A percentile compares a stretch with the other conserved stretches of the same genome.
Conservation (phyloP, 2,797 vertebrate genomes). For the Fistularia commersonii region DNA sequence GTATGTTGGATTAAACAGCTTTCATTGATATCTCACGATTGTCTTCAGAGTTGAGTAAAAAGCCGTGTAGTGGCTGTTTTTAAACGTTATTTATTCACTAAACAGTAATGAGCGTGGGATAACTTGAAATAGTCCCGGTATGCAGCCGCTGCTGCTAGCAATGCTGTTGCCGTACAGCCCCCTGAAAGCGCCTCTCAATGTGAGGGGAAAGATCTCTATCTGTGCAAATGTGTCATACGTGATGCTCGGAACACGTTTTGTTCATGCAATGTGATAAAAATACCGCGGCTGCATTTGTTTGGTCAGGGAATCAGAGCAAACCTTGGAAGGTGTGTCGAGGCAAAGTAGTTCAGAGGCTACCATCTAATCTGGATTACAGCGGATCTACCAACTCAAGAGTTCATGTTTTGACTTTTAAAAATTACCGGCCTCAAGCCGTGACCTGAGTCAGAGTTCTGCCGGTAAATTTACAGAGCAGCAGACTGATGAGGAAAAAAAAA, state of each 20-base stretch:
- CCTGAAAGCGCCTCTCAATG: too few species aligned
- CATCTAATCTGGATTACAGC: slow-evolving; percentile 61
- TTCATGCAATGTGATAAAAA: too few species aligned
- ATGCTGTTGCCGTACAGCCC: too few species aligned
- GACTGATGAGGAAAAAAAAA: too few species aligned
- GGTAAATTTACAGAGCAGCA: too few species aligned
- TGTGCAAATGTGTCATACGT: not conserved
- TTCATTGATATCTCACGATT: slow-evolving; percentile 4
- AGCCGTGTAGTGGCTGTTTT: too few species aligned
- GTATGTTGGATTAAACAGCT: slow-evolving; percentile 26
- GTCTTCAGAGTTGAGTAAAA: not conserved
- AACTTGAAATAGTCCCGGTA: not conserved
- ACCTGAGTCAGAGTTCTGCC: not conserved
- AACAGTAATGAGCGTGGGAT: slow-evolving; percentile 2
- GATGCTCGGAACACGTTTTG: not conserved
- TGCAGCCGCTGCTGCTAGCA: not conserved
- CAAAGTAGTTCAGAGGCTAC: slow-evolving; percentile 27
- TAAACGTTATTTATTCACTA: too few species aligned
- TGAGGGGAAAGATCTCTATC: too few species aligned
- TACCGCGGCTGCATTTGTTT: not conserved
- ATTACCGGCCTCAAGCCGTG: slow-evolving; percentile 18
- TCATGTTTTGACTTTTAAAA: slow-evolving; percentile 42
- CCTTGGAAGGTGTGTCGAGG: slow-evolving; percentile 33
- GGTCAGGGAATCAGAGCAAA: slow-evolving; percentile 9
- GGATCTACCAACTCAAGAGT: slow-evolving; percentile 41